Conservation (phyloP, 92 coral and sea anemone species). For the Palythoa grandiflora region DNA sequence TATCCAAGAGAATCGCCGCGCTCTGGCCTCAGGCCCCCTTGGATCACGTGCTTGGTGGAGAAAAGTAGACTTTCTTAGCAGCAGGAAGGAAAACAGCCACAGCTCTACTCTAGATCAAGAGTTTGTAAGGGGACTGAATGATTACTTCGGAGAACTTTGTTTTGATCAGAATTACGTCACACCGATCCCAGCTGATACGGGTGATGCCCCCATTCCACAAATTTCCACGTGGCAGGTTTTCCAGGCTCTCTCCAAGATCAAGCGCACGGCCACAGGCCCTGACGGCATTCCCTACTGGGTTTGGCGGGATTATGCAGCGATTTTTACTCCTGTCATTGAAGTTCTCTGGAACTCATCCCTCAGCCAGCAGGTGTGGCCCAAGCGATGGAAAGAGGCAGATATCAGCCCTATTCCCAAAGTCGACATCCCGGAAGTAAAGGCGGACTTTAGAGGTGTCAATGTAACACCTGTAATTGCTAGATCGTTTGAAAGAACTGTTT, state of each 20-base stretch:
- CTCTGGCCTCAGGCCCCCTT: slow-evolving; percentile 42
- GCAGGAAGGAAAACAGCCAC: slow-evolving; percentile 15
- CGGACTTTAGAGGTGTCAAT: slow-evolving; percentile 36
- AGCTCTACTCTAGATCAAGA: neutral
- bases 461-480: slow-evolving; percentile 36
- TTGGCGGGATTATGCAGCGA: slow-evolving; percentile 52
- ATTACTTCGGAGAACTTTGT: slow-evolving; percentile 53
- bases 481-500: slow-evolving; percentile 37
- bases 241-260: slow-evolving; percentile 59
- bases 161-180: slow-evolving; percentile 35
- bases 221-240: slow-evolving; percentile 53
- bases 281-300: slow-evolving; percentile 67
- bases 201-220: slow-evolving; percentile 48
- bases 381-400: slow-evolving; percentile 46
- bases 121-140: slow-evolving; percentile 35
- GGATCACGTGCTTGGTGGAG: slow-evolving; percentile 62
- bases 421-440: slow-evolving; percentile 7
- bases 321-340: slow-evolving; percentile 52
- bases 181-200: slow-evolving; percentile 37
- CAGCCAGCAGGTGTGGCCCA: slow-evolving; percentile 40
- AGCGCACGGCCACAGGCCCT: slow-evolving; percentile 64
- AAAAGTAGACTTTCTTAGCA: slow-evolving; percentile 47
- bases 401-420: slow-evolving; percentile 40
- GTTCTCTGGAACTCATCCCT: slow-evolving; percentile 41
- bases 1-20: slow-evolving; percentile 42